Base-by-base conservation (phyloP, 2,888 invertebrate genomes). In the Pseudococcus longispinus region DNA sequence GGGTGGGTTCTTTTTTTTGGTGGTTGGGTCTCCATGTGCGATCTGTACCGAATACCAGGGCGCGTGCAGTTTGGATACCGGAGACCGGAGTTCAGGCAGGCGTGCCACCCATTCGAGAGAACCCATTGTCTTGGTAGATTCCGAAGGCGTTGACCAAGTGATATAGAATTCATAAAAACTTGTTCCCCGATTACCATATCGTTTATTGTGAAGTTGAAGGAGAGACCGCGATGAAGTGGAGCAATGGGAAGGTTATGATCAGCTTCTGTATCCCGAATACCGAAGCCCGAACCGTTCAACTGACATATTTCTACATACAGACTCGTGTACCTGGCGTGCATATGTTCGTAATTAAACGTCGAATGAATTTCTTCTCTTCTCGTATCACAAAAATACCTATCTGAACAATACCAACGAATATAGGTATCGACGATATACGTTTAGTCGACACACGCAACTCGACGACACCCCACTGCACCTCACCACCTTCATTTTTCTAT, bases 81-180 rank as follows among this genome's bases (percentile, higher is more conserved):
- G 51, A 51, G 13, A 51, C 15, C 13, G 26, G 65, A 65, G 65
- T 65, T 26, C 23, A 26, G 65, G n/a, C 55, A 20, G 55, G 65
- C 23, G 65, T 65, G 65, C 65, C 65, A 65, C 65, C 65, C 65
- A 65, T 65, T 65, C 2, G 26, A 65, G 26, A 65, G 20, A 20
- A 65, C 65, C 51, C 26, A 65, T 65, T 65, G 65, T 65, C 26
- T 65, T 26, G 11, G 65, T 2, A 6, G 15, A 26, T 65, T 26
- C 26, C 65, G 65, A 65, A 65, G 65, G 65, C 65, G 65, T 65
- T 20, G 65, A 26, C 65, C 65, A 26, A 65, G 23, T 65, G 65
- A 65, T 60, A 60, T 65, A 51, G 65, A 65, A 65, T 65, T 51
- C 51, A 51, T 51, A 51, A 65, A n/a, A 65, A 65, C 65, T 65